Base-by-base conservation (phyloP, 1,140 invertebrate species). In the Mycetomoellerius zeteki region DNA sequence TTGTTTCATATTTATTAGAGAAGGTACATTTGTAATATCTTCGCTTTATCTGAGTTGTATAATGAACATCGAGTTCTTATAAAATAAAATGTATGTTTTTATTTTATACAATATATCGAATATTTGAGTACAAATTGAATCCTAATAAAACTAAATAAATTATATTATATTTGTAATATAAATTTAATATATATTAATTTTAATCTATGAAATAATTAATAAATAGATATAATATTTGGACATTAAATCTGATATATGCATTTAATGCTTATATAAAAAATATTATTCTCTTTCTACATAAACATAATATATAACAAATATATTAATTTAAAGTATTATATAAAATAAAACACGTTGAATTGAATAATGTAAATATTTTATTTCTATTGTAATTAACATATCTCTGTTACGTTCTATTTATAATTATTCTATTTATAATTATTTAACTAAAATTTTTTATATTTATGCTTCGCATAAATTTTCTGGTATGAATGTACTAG, bases 351-450 rank as follows among this genome's bases (percentile, higher is more conserved):
- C 5, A 64, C n/a, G 6, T 43, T 12, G 12, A 14, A 47, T 77
- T 21, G 33, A 52, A 64, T 64, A 47, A 67, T 19, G n/a, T 16
- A 30, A 65, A 47, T 30, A 78, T n/a, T 64, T 77, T 64, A 64
- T 47, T 76, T 58, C 14, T 64, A 77, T 60, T 56, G 16, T 14
- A 1, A 62, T 77, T 10, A n/a, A 65, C 14, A 33, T 65, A 65
- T 52, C 4, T 47, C 3, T 65, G 37, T 50, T 33, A n/a, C 33
- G 33, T 37, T 76, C 14, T 30, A 30, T 47, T 47, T 0, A 4
- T 47, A 64, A 78, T 65, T 65, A 65, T 12, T 1, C 14, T 30
- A 30, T 47, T 47, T 0, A 4, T 47, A 64, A 78, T 65, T 65
- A 65, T 12, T 1, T 30, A 62, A 47, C 27, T 47, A 27, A 27